Conservation (phyloP, 2,888 invertebrate species). For the Andrena praecox region DNA sequence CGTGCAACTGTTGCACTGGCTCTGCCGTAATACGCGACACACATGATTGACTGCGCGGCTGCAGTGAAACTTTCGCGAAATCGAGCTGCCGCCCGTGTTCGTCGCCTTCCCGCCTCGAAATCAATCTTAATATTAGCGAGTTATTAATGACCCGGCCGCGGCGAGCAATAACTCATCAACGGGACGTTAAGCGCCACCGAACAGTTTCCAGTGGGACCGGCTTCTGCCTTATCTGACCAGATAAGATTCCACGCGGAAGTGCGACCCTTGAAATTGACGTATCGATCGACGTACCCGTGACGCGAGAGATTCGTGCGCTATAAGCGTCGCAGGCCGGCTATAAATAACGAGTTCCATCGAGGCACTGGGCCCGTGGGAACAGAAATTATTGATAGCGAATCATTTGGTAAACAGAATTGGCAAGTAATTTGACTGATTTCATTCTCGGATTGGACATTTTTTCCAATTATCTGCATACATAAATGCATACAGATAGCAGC, state of each 20-base stretch:
- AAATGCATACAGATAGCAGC: neutral
- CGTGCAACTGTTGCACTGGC: neutral
- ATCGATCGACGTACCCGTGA: conserved; percentile 31
- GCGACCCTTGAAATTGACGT: conserved; percentile 51
- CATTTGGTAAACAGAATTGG: neutral
- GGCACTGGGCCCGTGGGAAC: neutral
- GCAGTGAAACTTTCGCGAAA: conserved; percentile 59
- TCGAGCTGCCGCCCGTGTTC: conserved; percentile 45
- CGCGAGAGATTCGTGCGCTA: neutral
- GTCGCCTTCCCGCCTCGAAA: conserved; percentile 51
- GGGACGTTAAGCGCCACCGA: conserved; percentile 66
- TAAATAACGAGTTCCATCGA: neutral
- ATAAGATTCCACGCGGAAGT: conserved; percentile 59
- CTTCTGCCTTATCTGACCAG: conserved; percentile 64
- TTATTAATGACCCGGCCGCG: conserved; percentile 68
- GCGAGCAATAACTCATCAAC: conserved; percentile 67
- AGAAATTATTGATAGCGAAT: neutral
- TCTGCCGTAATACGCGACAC: conserved; percentile 23
- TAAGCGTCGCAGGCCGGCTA: neutral
- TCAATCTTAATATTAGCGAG: conserved; percentile 70
- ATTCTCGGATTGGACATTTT: too few relatives aligned
- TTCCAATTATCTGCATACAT: too few relatives aligned
- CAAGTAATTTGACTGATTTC: too few relatives aligned
- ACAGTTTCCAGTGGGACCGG: conserved; percentile 68
- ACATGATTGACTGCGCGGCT: conserved; percentile 47